Conservation (phyloP, 2,113 vertebrate genomes). For the Craseonycteris thonglongyai region DNA sequence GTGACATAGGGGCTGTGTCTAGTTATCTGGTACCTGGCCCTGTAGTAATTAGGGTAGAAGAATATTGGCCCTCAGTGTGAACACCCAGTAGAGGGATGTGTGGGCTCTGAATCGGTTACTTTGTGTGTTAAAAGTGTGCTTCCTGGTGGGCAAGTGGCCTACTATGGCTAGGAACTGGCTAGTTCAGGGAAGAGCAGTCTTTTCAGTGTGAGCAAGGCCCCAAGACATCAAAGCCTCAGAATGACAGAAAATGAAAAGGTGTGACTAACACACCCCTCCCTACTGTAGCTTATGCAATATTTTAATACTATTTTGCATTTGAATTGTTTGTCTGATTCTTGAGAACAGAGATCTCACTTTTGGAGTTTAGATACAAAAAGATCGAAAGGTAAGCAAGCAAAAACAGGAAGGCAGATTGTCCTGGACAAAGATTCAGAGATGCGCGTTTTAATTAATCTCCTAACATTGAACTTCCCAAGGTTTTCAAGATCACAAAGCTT, state of each 20-base stretch:
- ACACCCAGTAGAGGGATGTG: neutral
- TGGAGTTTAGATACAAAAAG: neutral
- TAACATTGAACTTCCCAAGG: neutral
- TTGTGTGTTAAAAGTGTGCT: neutral
- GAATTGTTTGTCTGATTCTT: neutral
- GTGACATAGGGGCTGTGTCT: accelerated
- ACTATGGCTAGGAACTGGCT: neutral
- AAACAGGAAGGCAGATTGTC: neutral
- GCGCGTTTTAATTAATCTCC: neutral
- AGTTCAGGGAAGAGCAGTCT: neutral
- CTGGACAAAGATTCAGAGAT: neutral
- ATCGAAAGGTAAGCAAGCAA: neutral
- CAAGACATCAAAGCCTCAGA: neutral
- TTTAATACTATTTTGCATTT: neutral
- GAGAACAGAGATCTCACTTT: neutral
- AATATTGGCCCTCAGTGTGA: neutral
- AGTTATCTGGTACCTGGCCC: neutral
- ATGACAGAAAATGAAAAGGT: neutral
- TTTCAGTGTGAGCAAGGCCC: neutral
- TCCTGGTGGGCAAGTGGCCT: neutral
- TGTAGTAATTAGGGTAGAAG: neutral
- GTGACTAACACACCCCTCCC: neutral
- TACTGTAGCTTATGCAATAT: neutral
- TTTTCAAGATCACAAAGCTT: neutral
- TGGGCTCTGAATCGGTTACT: neutral